These are phyloP conservation scores for Tribolium madens DNA, from an alignment of 1,140 invertebrate species.

Conservation along the genomic window DNA sequence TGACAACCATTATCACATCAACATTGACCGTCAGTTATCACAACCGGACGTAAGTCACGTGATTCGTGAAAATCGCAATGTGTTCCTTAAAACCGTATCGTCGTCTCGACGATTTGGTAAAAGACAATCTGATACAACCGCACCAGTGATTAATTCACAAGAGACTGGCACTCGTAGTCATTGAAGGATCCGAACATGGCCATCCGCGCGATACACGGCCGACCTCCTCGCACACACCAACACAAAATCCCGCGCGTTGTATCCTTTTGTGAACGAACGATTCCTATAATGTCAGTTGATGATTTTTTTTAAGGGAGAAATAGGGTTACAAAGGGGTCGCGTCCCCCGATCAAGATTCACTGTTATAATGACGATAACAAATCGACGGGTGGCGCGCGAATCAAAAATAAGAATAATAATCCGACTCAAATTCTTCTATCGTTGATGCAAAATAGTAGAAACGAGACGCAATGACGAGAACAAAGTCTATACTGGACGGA, in stretches of 20 bases:
- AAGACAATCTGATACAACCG: slow-evolving; percentile 7
- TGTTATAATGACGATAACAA: neutral
- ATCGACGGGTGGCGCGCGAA: neutral
- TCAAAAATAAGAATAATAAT: neutral
- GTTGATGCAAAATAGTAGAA: slow-evolving; percentile 38
- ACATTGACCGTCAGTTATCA: slow-evolving; percentile 41
- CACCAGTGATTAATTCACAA: slow-evolving; percentile 7
- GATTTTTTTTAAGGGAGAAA: neutral
- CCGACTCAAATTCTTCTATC: slow-evolving; percentile 43
- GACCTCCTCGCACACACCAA: slow-evolving; percentile 53
- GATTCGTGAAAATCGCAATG: slow-evolving; percentile 9
- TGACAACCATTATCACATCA: slow-evolving; percentile 55
- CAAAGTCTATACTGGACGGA: neutral
- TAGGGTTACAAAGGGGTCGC: neutral
- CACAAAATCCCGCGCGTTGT: slow-evolving; percentile 49
- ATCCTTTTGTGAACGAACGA: slow-evolving; percentile 50
- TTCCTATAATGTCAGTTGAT: neutral
- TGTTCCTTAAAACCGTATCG: slow-evolving; percentile 30
- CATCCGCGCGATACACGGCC: slow-evolving; percentile 34
- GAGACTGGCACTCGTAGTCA: slow-evolving; percentile 50
- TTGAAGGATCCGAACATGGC: slow-evolving; percentile 57
- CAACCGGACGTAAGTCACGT: slow-evolving; percentile 47
- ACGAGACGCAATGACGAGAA: slow-evolving; percentile 23
- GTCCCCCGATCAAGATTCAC: slow-evolving; percentile 8
- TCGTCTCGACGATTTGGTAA: slow-evolving; percentile 5